Conservation (phyloP, 35 echinoderm and acorn worm species). For the Nesometra sesokonis region DNA sequence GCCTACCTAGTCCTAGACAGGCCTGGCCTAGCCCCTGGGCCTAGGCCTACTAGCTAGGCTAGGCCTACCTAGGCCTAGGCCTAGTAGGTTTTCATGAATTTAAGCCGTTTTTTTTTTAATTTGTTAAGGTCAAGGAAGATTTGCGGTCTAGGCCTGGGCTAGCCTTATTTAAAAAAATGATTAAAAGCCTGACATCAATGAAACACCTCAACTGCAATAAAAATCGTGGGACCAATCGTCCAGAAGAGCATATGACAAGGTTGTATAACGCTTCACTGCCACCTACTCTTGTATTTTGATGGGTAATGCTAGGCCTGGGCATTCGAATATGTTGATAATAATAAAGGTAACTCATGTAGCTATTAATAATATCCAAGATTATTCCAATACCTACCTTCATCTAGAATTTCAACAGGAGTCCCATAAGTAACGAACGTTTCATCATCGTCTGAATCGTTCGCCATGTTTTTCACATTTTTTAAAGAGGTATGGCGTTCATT, state of each 20-base stretch:
- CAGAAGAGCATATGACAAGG: background rate
- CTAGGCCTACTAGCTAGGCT: too few relatives aligned
- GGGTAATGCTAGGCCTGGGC: background rate
- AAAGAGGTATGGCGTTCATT: too few relatives aligned
- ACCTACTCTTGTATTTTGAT: background rate
- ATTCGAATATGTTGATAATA: background rate
- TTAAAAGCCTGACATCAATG: too few relatives aligned
- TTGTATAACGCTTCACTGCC: background rate
- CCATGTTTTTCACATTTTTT: constrained; percentile 32
- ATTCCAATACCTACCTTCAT: constrained; percentile 35
- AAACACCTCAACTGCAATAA: too few relatives aligned
- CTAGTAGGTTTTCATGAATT: too few relatives aligned
- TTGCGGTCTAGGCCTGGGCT: too few relatives aligned
- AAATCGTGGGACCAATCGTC: background rate
- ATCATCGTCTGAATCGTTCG: constrained; percentile 35
- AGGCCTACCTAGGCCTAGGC: too few relatives aligned
- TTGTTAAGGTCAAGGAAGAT: too few relatives aligned
- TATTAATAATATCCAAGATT: background rate
- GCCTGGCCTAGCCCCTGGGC: too few relatives aligned
- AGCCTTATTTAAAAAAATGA: too few relatives aligned
- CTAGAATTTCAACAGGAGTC: constrained; percentile 38
- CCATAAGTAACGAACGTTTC: constrained; percentile 46
- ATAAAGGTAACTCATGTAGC: background rate
- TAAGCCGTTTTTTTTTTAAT: too few relatives aligned
- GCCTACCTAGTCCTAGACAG: too few relatives aligned